A percentile compares a stretch with the other conserved stretches of the same genome.
phyloP scores from a whole-genome alignment of 2,797 vertebrate genomes.

The Neopelma chrysocephalum region DNA sequence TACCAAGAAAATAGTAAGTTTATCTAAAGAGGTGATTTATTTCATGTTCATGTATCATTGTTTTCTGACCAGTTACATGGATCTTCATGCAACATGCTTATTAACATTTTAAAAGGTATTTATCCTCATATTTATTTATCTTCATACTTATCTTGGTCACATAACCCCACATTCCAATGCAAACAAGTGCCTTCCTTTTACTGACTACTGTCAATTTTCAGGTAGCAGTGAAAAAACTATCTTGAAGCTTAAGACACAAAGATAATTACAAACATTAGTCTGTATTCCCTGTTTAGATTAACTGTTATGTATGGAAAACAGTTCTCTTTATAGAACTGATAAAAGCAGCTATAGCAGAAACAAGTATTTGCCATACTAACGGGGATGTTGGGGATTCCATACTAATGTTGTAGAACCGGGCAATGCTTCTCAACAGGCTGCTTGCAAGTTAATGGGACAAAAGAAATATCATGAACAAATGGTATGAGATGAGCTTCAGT shows the following conservation, averaged over 20 bases:
- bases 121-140: neutral
- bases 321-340: neutral
- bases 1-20: conserved; percentile 59
- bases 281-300: neutral
- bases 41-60: neutral
- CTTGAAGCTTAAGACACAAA: neutral
- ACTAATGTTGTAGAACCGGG: neutral
- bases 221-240: neutral
- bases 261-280: neutral
- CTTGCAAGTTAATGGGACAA: conserved; percentile 70
- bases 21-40: conserved; percentile 65
- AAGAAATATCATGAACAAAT: conserved; percentile 61
- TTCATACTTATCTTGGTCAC: neutral
- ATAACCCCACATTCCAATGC: neutral
- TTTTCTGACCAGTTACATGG: neutral
- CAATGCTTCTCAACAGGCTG: neutral
- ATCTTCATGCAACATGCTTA: neutral
- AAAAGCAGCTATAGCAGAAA: neutral
- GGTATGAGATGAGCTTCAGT: conserved; percentile 52
- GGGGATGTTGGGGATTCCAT: no score
- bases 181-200: neutral
- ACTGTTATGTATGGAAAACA: neutral
- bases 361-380: neutral
- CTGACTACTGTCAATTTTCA: neutral
- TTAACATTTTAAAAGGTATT: neutral